Evolutionary conservation across 1,140 invertebrate species (phyloP).

Genomic region (Danaus melanippus): DNA sequence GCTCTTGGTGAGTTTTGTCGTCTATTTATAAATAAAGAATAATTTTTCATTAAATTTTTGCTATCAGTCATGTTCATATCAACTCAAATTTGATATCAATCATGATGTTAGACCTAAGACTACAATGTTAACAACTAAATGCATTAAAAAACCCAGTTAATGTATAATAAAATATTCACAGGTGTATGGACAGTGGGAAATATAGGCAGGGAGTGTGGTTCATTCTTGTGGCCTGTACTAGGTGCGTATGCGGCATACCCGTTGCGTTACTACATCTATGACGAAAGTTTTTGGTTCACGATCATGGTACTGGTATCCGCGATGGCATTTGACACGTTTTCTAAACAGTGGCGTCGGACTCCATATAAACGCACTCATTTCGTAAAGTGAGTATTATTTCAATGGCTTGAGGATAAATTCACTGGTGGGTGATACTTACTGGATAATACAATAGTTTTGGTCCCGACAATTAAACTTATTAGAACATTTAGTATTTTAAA

Average conservation of each 20-base stretch:
- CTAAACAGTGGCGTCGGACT: slow-evolving; percentile 83
- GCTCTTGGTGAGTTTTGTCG: slow-evolving; percentile 78
- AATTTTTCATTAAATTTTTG: too few relatives aligned
- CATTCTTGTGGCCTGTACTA: slow-evolving; percentile 77
- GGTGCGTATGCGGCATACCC: slow-evolving; percentile 80
- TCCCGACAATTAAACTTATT: too few relatives aligned
- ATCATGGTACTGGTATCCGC: slow-evolving; percentile 76
- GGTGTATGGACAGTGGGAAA: slow-evolving; percentile 93
- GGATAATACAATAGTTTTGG: too few relatives aligned
- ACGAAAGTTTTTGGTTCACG: slow-evolving; percentile 79
- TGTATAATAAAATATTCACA: slow-evolving; percentile 47
- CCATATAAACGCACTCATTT: slow-evolving; percentile 72
- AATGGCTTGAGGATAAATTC: too few relatives aligned
- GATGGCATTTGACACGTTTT: slow-evolving; percentile 79
- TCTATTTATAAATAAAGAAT: too few relatives aligned
- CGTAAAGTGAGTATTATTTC: slow-evolving; percentile 35
- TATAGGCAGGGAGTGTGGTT: slow-evolving; percentile 85
- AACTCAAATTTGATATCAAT: too few relatives aligned
- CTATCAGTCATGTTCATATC: too few relatives aligned
- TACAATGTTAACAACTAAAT: too few relatives aligned
- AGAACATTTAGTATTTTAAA: too few relatives aligned
- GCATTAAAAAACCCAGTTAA: too few relatives aligned
- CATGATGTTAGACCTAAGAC: too few relatives aligned
- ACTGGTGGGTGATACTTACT: too few relatives aligned
- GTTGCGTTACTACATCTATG: slow-evolving; percentile 76